Base-by-base conservation (phyloP, 1,140 invertebrate species). In the Lysiphlebus fabarum region DNA sequence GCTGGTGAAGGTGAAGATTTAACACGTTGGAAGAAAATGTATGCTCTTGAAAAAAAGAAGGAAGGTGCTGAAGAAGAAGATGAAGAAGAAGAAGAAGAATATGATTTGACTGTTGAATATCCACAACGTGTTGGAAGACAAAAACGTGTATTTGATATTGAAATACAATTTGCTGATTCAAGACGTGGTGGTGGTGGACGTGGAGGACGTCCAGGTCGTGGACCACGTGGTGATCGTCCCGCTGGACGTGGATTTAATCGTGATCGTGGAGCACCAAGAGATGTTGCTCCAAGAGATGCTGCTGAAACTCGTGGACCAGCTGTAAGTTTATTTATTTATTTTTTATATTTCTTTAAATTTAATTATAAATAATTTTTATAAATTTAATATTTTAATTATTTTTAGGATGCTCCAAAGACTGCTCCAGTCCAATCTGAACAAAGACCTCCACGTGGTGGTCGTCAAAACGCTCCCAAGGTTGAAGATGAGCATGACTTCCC, bases 401-500 rank as follows among this genome's bases (percentile, higher is more conserved):
- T 58, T 6, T 45, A 65, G 63, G 62, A 64, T n/a, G 53, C 47
- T 17, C 37, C 42, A 33, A 61, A 61, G 54, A 65, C 49, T 51
- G 49, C 49, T 2, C 17, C 17, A n/a, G 36, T 51, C 1, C 37
- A 51, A 8, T 36, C 38, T 62, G 75, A 79, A 53, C 78, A 80
- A 53, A 78, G 73, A 59, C 78, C 78, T 17, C 77, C 78, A 37
- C 76, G 77, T 59, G 17, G 17, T 26, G 17, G 17, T 58, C 78
- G 82, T 66, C 84, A 86, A 64, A 80, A 86, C 62, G 93, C 93
- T 71, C 95, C 95, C 17, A 95, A 94, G 77, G 92, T 97, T 53
- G 92, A 96, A 75, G 93, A 97, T 81, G 93, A 93, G 82, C 88
- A 90, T 72, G 93, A 95, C 81, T 96, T 97, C 81, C 95, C 95